Conservation (phyloP, 64 coral and sea anemone species). For the Montipora capricornis region DNA sequence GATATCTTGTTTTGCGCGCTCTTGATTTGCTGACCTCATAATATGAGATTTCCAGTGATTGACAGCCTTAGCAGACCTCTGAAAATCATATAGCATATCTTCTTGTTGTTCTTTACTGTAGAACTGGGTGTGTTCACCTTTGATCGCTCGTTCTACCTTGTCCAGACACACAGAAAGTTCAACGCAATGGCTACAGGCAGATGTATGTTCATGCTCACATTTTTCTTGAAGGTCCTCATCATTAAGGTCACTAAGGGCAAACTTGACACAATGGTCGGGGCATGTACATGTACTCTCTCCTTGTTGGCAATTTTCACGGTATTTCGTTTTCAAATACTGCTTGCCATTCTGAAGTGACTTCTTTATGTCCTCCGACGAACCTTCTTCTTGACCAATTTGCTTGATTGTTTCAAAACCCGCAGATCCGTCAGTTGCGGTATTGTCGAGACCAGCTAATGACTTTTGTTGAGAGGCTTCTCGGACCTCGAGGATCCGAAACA, state of each 20-base stretch:
- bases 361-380: slow-evolving; percentile 19
- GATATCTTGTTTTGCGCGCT: slow-evolving; percentile 45
- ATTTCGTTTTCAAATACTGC: slow-evolving; percentile 27
- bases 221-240: slow-evolving; percentile 43
- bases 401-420: slow-evolving; percentile 42
- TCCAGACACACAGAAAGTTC: background rate
- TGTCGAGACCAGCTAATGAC: slow-evolving; percentile 58
- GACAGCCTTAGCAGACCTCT: slow-evolving; percentile 4
- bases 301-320: slow-evolving; percentile 40
- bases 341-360: slow-evolving; percentile 1
- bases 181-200: slow-evolving; percentile 20
- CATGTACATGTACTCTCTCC: slow-evolving; percentile 12
- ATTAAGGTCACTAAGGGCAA: slow-evolving; percentile 43
- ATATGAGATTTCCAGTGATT: slow-evolving; percentile 64
- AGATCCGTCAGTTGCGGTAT: slow-evolving; percentile 58
- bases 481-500: slow-evolving; percentile 65
- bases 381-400: background rate
- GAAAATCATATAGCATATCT: slow-evolving; percentile 51
- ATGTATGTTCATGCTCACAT: slow-evolving; percentile 28
- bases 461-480: slow-evolving; percentile 66
- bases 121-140: slow-evolving; percentile 1
- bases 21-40: background rate
- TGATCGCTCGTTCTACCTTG: slow-evolving; percentile 4
- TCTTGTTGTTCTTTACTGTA: slow-evolving; percentile 63
- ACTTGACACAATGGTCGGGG: slow-evolving; percentile 26